Conservation (phyloP, 1,140 invertebrate genomes). For the Drosophila tsacasi region DNA sequence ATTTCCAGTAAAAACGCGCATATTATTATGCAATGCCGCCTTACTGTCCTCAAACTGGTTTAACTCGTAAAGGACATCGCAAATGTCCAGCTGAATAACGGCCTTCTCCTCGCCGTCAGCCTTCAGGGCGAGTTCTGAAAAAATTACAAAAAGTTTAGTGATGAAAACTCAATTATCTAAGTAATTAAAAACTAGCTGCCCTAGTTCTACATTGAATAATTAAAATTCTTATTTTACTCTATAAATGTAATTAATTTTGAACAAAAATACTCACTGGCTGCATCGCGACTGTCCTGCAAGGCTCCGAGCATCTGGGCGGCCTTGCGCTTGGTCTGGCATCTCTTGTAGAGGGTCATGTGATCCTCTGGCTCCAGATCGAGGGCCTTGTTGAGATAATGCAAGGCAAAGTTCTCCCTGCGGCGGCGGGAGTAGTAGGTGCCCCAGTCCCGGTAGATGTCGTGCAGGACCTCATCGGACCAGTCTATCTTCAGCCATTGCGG, state of each 20-base stretch:
- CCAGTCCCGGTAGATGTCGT: constrained; percentile 73
- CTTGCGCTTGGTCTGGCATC: constrained; percentile 70
- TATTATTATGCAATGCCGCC: constrained; percentile 68
- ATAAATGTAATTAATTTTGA: no score
- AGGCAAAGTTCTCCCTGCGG: constrained; percentile 63
- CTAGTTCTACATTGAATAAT: no score
- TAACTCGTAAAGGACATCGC: constrained; percentile 75
- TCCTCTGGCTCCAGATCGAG: constrained; percentile 54
- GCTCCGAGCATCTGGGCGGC: constrained; percentile 67
- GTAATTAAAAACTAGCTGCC: background rate
- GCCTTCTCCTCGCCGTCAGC: constrained; percentile 35
- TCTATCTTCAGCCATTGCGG: constrained; percentile 64
- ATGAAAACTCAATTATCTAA: background rate
- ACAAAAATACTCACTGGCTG: constrained; percentile 51
- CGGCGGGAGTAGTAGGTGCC: constrained; percentile 71
- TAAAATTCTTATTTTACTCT: no score
- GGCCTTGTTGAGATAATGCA: constrained; percentile 71
- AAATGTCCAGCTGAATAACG: constrained; percentile 67
- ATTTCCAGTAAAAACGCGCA: constrained; percentile 59
- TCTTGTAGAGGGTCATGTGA: constrained; percentile 64
- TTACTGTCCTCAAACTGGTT: constrained; percentile 73
- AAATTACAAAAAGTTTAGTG: background rate
- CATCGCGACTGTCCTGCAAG: constrained; percentile 52
- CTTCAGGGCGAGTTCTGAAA: constrained; percentile 30
- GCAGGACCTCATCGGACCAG: constrained; percentile 63